Base-by-base conservation (phyloP, 2,888 invertebrate species). In the Diachrysia chrysitis region DNA sequence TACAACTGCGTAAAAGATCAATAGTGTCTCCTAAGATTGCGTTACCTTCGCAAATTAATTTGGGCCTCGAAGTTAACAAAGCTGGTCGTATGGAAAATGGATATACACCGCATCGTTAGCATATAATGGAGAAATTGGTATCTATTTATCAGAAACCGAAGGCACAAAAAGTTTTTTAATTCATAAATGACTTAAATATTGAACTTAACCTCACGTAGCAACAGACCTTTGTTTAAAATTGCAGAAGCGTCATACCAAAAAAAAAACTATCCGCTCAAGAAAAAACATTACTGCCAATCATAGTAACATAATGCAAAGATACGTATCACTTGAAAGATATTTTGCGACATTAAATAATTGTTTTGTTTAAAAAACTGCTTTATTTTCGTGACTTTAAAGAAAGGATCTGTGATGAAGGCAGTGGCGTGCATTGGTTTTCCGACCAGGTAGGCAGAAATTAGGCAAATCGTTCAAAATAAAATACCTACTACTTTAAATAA, bases 1-100 rank as follows among this genome's bases (percentile, higher is more conserved):
- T 59, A 60, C 42, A 58, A 51, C 23, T 51, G 54, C 54, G 63
- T 42, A 46, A 68, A 63, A 78, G 60, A 78, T 74, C 63, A 78
- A 68, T 63, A 63, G 59, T 66, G 21, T 60, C 35, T 58, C 60
- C 51, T 14, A 68, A 55, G 78, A 63, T 68, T 73, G 58, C 51
- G 54, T 63, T 54, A 48, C 46, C 61, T 68, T 63, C 63, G 48
- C 35, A 42, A 25, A 57, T 57, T 42, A 59, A 51, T 55, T 42
- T 48, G 25, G 35, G 35, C 35, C 51, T 23, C 19, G 32, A 56
- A 10, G 3, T 6, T 25, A 53, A 62, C 37, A 32, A 9, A 58
- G 37, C 16, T 42, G 46, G 25, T 21, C 21, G 12, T 21, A 21
- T 21, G 21, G 19, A 4, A 2, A 21, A 51, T 14, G 19, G 42